Evolutionary conservation across 1,140 invertebrate genomes (phyloP), one percentile per base, ranked within the genome.

Genomic region (Papilio polyxenes): DNA sequence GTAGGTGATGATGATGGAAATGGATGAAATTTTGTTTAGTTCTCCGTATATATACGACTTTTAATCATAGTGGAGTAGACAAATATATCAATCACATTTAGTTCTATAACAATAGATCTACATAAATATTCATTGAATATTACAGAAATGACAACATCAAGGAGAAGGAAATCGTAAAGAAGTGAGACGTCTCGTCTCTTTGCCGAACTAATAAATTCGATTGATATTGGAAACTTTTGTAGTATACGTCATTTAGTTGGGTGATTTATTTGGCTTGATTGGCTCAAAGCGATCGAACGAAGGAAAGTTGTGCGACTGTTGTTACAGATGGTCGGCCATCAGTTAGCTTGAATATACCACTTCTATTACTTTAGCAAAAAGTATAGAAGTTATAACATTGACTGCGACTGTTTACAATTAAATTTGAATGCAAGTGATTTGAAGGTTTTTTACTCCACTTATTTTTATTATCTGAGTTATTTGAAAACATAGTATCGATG

Each of bases 261-360:
- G 77, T 62, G 77, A 80, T 80, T 80, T 69, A 79, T 79, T 75
- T 49, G 37, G 13, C 59, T 69, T 69, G 78, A 80, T 80, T 80
- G 78, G 48, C 9, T 11, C 59, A 37, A 48, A 20, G 76, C 17
- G 37, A 44, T 62, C 17, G 56, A n/a, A 80, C 13, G 59, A 8
- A 65, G 78, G 59, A 80, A 80, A 80, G 40, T 80, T 80, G 48
- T 11, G 17, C 37, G 44, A 51, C 40, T 11, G 48, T 48, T 77
- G 48, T 53, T 53, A 77, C 48, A 53, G 75, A 77, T 53, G 75
- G 13, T 11, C 20, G 23, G n/a, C 44, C 49, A 77, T 77, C 75
- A 40, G 65, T 72, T 72, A 17, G 15, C 23, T 72, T 72, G 59
- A 65, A 23, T 20, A 72, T 6, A 15, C 6, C 23, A 37, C 11